Percentiles rank a stretch among this genome's conserved stretches.
Conservation (phyloP, 2,113 vertebrate genomes). For the Lathamus discolor region DNA sequence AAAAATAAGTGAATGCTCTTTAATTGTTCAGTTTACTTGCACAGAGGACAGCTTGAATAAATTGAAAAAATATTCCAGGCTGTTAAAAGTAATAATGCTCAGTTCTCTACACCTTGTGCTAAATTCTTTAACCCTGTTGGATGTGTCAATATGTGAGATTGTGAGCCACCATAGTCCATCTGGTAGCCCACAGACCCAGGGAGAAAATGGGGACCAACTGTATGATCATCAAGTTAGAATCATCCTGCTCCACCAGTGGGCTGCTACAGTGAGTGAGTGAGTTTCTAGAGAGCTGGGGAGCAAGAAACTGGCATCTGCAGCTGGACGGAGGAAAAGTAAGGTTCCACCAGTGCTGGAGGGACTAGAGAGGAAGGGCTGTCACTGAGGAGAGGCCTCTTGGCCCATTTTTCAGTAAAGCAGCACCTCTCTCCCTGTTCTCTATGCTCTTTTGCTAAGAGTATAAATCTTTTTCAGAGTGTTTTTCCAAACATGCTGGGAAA, state of each 20-base stretch:
- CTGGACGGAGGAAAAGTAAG: not conserved
- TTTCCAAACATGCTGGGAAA: not conserved
- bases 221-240: not conserved
- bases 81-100: not conserved
- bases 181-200: not conserved
- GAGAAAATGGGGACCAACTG: not conserved
- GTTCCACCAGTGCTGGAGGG: not conserved
- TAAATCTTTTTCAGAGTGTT: not conserved
- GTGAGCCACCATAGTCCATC: not conserved
- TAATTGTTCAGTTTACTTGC: slow-evolving; percentile 65
- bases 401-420: not conserved
- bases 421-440: not conserved
- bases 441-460: not conserved
- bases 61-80: slow-evolving; percentile 18
- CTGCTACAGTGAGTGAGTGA: not conserved
- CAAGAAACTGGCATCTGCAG: not conserved
- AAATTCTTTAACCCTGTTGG: not conserved
- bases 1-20: slow-evolving; percentile 70
- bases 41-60: slow-evolving; percentile 44
- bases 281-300: not conserved
- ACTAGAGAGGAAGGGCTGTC: not conserved
- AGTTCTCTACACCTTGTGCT: not conserved
- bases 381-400: not conserved
- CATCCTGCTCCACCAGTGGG: not conserved
- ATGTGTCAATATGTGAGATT: not conserved